These are phyloP conservation scores for Pristionchus mayeri DNA, from an alignment of 2,888 invertebrate genomes.

Conservation along the genomic window DNA sequence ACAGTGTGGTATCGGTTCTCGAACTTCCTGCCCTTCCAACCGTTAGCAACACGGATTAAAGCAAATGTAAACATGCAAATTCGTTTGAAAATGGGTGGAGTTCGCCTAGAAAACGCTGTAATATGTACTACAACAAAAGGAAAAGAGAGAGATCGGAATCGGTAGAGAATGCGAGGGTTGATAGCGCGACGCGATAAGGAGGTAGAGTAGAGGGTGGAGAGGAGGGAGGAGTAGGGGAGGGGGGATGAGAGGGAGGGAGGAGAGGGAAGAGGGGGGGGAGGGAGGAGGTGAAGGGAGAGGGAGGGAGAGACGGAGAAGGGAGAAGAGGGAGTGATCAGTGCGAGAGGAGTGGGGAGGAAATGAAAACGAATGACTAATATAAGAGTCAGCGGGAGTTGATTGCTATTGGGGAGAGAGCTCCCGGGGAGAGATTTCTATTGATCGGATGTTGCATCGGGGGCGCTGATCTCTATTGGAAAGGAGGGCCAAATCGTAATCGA, in stretches of 20 bases:
- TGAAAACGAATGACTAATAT: slow-evolving; percentile 32
- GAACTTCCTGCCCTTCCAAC: too few species aligned
- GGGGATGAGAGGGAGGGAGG: not conserved
- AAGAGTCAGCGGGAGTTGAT: slow-evolving; percentile 19
- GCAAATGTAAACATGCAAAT: too few species aligned
- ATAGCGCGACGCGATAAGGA: slow-evolving; percentile 4
- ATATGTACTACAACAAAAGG: not conserved
- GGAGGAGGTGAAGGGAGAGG: not conserved
- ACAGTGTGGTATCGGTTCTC: too few species aligned
- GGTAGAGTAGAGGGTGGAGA: not conserved
- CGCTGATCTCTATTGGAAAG: too few species aligned
- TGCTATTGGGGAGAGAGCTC: not conserved
- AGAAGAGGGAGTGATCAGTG: too few species aligned
- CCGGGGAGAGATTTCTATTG: slow-evolving; percentile 6
- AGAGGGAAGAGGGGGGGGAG: not conserved
- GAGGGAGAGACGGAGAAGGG: not conserved
- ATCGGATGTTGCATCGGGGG: not conserved
- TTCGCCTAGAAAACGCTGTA: not conserved
- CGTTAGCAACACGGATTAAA: too few species aligned
- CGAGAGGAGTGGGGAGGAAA: slow-evolving; percentile 1
- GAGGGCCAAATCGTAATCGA: not conserved
- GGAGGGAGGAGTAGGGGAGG: not conserved
- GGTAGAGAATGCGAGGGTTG: not conserved
- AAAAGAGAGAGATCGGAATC: not conserved
- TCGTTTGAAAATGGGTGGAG: too few species aligned